phyloP scores from a whole-genome alignment of 2,888 invertebrate genomes.

The Heteromurus nitidus region DNA sequence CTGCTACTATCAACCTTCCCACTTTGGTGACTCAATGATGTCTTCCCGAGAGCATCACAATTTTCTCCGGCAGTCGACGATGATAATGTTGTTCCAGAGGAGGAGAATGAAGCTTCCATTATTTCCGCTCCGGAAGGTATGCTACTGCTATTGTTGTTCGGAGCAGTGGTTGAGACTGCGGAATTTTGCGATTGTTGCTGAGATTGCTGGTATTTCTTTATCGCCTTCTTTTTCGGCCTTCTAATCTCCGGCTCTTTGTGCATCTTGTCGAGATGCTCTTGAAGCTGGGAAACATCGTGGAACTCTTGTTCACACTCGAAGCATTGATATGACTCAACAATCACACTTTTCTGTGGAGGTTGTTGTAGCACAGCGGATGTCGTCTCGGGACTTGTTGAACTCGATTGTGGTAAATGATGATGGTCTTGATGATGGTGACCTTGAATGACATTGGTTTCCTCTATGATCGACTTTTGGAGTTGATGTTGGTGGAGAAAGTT shows the following conservation, averaged over 20 bases:
- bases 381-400: conserved; percentile 27
- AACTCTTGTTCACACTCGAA: conserved; percentile 81
- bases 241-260: conserved; percentile 71
- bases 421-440: conserved; percentile 22
- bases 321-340: conserved; percentile 79
- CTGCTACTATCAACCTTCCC: conserved; percentile 49
- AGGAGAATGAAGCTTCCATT: conserved; percentile 23
- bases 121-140: not conserved
- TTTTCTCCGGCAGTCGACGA: not conserved
- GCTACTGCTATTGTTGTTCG: not conserved
- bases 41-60: not conserved
- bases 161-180: conserved; percentile 31
- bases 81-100: too few relatives aligned
- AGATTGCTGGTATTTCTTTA: conserved; percentile 63
- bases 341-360: conserved; percentile 46
- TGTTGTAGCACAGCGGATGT: conserved; percentile 34
- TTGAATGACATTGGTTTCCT: not conserved
- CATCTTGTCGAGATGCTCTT: conserved; percentile 79
- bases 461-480: conserved; percentile 21
- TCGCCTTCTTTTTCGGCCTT: conserved; percentile 73
- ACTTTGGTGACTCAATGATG: conserved; percentile 18
- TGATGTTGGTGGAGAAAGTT: conserved; percentile 37
- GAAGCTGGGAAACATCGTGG: conserved; percentile 79
- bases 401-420: conserved; percentile 5
- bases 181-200: conserved; percentile 36